Base-by-base conservation (phyloP, 2,888 invertebrate genomes). In the Dioctria rufipes region DNA sequence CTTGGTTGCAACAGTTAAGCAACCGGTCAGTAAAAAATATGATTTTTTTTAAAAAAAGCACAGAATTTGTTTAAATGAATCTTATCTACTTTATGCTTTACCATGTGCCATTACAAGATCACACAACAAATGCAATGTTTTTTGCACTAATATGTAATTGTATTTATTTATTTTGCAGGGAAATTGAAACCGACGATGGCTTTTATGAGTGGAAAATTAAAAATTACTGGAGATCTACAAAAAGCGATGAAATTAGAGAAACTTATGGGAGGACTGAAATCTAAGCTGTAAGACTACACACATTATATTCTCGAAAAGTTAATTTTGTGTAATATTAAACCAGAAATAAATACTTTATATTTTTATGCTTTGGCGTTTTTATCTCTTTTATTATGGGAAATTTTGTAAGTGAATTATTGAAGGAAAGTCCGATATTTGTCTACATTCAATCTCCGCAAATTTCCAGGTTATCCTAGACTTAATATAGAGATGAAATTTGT, bases 241-340 rank as follows among this genome's bases (percentile, higher is more conserved):
- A 95, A 97, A 87, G 99, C 98, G 0, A 95, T 98, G 93, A 98
- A 98, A 87, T 90, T 99, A 81, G 98, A 98, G 87, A 95, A 95
- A 87, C 91, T 98, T 83, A 95, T 98, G 95, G 91, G 91, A 67
- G 92, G 93, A 46, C 90, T 96, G n/a, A 95, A 95, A 83, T 86
- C 89, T 1, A 89, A 88, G 83, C 84, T 89, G 80, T 89, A 87
- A 73, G 58, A 0, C 42, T 60, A 39, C 39, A n/a, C 40, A 40
- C 37, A n/a, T 71, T 54, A 54, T 54, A 25, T 25, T 25, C 25
- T 25, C 25, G 25, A 25, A 25, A 25, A 25, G 25, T 25, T 11
- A 46, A 54, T 54, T 8, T 54, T 11, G 6, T 54, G 8, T 54
- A 54, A 54, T 11, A n/a, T 54, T 54, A 2, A 54, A 54, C 6